Base-by-base conservation (phyloP, 2,797 vertebrate species). In the Iguana delicatissima region DNA sequence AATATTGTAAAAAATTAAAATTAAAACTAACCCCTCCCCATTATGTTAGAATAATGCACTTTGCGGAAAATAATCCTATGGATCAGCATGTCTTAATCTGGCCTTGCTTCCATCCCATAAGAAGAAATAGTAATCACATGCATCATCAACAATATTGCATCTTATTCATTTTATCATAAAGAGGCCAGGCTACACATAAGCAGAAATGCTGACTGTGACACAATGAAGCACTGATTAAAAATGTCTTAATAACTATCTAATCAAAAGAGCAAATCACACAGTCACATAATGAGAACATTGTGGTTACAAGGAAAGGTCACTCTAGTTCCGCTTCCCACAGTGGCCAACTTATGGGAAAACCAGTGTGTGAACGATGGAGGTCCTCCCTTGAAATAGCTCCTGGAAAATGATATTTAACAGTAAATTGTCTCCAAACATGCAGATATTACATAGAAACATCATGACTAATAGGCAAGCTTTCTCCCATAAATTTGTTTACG, bases 161-260 rank as follows among this genome's bases (percentile, higher is more conserved):
- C 24, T 73, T 64, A 38, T 20, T 77, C 38, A 46, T 77, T 42
- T 22, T 42, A 67, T 29, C 16, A 6, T 82, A 82, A 67, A 9
- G 32, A 22, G n/a, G 35, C 16, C 80, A 59, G 80, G 29, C 80
- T 82, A 10, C 18, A 59, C 18, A 24, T 38, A 38, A 76, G 16
- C 16, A 35, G 73, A 76, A 38, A 20, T 42, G 82, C 59, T 84
- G 38, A 72, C n/a, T 67, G 26, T 80, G 62, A 69, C 62, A 80
- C 29, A 80, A 80, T 24, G 29, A 87, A 80, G 26, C 57, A 79
- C 38, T 22, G 16, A 59, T 82, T 59, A 59, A 82, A 82, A 82
- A 82, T n/a, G 35, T 38, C n/a, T 69, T 67, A 55, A 69, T 88
- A 88, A 80, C 32, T 69, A 80, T 69, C 46, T 84, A 38, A 42